phyloP scores from a whole-genome alignment of 2,888 invertebrate species.

The Spialia ferax region DNA sequence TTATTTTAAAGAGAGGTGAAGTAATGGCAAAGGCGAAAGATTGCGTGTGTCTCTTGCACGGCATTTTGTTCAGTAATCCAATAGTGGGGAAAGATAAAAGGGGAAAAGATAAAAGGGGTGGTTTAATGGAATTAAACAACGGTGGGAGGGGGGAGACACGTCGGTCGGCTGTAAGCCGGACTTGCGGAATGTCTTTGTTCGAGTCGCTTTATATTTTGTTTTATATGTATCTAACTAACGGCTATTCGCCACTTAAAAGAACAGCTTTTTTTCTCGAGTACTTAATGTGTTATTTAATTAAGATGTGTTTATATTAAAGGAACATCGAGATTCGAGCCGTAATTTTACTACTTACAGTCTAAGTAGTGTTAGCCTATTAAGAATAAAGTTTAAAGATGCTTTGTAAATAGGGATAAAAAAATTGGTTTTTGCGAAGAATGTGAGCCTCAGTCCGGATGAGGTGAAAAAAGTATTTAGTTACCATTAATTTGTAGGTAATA shows the following conservation, averaged over 20 bases:
- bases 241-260: constrained; percentile 36
- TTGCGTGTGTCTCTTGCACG: constrained; percentile 81
- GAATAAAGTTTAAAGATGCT: too few relatives aligned
- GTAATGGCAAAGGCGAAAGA: constrained; percentile 69
- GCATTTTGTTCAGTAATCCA: constrained; percentile 82
- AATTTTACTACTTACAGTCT: too few relatives aligned
- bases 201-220: constrained; percentile 36
- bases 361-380: too few relatives aligned
- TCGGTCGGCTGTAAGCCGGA: constrained; percentile 70
- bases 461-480: constrained; percentile 23
- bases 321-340: too few relatives aligned
- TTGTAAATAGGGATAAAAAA: too few relatives aligned
- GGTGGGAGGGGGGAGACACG: constrained; percentile 53
- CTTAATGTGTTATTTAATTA: constrained; percentile 8
- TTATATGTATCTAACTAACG: constrained; percentile 33
- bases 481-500: constrained; percentile 35
- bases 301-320: background rate
- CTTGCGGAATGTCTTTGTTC: constrained; percentile 81
- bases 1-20: constrained; percentile 66
- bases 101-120: constrained; percentile 84
- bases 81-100: constrained; percentile 83
- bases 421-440: too few relatives aligned
- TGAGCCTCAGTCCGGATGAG: background rate
- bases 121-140: constrained; percentile 86
- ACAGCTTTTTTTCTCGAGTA: constrained; percentile 31